Conservation (phyloP, 1,140 invertebrate species). For the Bursaphelenchus mucronatus region DNA sequence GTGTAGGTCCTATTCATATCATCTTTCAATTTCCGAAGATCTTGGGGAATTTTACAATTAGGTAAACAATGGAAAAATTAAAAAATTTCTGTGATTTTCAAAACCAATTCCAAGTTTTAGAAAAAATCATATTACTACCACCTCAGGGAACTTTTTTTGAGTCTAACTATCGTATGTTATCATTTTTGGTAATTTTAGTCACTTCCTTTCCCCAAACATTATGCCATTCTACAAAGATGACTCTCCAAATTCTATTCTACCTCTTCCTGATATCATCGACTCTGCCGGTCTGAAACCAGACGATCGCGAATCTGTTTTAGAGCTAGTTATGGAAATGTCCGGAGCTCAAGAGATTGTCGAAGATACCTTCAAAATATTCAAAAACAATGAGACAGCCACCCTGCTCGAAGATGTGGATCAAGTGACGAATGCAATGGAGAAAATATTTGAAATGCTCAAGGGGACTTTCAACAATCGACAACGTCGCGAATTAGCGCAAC, state of each 20-base stretch:
- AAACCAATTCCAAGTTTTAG: no score
- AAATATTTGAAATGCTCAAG: constrained; percentile 13
- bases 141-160: no score
- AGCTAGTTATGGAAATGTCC: constrained; percentile 24
- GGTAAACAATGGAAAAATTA: no score
- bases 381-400: constrained; percentile 8
- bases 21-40: no score
- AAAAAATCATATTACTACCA: not conserved
- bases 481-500: constrained; percentile 16
- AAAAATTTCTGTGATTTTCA: no score
- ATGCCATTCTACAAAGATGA: constrained; percentile 34
- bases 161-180: no score
- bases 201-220: constrained; percentile 23
- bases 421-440: constrained; percentile 7
- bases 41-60: no score
- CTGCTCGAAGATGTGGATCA: constrained; percentile 12
- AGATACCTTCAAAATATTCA: constrained; percentile 25
- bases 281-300: constrained; percentile 17
- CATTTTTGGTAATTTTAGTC: constrained; percentile 1
- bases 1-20: constrained; percentile 7
- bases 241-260: constrained; percentile 21
- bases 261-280: constrained; percentile 26
- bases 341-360: constrained; percentile 30
- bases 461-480: not conserved
- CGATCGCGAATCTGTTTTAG: constrained; percentile 23